Conservation (phyloP, 2,113 vertebrate genomes). For the Pyrgilauda ruficollis region DNA sequence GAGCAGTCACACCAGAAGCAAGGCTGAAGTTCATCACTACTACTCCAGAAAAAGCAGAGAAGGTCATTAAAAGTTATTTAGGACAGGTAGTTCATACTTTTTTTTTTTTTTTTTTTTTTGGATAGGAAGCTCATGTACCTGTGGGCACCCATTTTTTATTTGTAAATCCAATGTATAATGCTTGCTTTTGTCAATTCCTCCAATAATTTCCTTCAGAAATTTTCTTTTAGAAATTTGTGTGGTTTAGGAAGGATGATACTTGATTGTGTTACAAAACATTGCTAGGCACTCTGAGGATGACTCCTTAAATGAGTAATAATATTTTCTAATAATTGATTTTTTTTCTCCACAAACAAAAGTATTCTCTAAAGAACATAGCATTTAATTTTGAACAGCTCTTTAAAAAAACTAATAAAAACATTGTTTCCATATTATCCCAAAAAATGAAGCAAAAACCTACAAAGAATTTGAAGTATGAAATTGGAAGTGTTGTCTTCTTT, state of each 20-base stretch:
- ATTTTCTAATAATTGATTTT: not conserved
- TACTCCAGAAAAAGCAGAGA: not conserved
- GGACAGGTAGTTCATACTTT: not conserved
- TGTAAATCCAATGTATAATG: not conserved
- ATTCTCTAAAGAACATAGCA: not conserved
- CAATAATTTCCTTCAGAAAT: not conserved
- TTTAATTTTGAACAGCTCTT: not conserved
- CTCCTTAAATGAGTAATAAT: not conserved
- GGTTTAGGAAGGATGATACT: not conserved
- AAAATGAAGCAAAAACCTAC: fast-evolving
- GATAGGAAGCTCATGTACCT: not conserved
- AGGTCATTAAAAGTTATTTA: not conserved
- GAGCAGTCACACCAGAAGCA: not conserved
- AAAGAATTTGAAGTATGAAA: not conserved
- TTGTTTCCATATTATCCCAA: not conserved
- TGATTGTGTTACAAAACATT: not conserved
- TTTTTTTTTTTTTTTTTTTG: not conserved
- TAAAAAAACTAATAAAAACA: not conserved
- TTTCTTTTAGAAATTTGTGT: not conserved
- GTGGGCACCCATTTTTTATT: not conserved
- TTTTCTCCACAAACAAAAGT: not conserved
- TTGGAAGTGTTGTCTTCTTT: not conserved
- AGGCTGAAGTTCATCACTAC: not conserved
- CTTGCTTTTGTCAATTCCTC: not conserved
- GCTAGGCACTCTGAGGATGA: not conserved